These are phyloP conservation scores for Pangasius larnaudii DNA, from an alignment of 2,797 vertebrate species.

Conservation along the genomic window DNA sequence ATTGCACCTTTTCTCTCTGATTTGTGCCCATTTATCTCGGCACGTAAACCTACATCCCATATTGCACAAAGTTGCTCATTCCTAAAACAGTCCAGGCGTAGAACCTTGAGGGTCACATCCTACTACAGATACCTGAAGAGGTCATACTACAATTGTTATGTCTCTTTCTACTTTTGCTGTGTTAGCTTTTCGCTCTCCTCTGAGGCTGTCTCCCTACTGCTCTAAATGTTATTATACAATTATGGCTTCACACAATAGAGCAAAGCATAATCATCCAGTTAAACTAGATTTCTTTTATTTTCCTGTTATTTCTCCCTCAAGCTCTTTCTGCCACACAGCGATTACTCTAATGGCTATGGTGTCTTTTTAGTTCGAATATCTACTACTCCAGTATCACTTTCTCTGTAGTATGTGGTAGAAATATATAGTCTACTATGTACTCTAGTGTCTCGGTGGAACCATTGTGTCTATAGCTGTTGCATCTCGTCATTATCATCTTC, in stretches of 20 bases:
- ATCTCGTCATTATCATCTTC: slow-evolving; percentile 68
- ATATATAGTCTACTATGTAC: slow-evolving; percentile 17
- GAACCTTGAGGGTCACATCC: slow-evolving; percentile 35
- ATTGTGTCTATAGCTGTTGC: slow-evolving; percentile 63
- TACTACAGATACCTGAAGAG: slow-evolving; percentile 48
- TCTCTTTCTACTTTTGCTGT: slow-evolving; percentile 28
- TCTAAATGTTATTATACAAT: slow-evolving; percentile 55
- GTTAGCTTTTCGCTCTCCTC: slow-evolving; percentile 31
- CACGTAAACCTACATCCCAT: neutral
- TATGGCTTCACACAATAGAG: slow-evolving; percentile 38
- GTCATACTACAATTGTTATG: slow-evolving; percentile 33
- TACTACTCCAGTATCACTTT: neutral
- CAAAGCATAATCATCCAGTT: slow-evolving; percentile 45
- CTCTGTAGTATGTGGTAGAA: slow-evolving; percentile 18
- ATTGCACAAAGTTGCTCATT: slow-evolving; percentile 38
- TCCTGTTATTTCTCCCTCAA: slow-evolving; percentile 43
- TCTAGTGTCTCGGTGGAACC: slow-evolving; percentile 43
- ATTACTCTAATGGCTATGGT: neutral
- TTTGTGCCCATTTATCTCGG: slow-evolving; percentile 16
- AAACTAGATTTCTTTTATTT: slow-evolving; percentile 43
- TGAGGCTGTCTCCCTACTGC: slow-evolving; percentile 22
- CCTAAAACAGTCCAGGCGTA: slow-evolving; percentile 39
- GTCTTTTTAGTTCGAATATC: neutral
- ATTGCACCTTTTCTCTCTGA: neutral
- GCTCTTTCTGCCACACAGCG: slow-evolving; percentile 19